These are phyloP conservation scores for Synanceia verrucosa DNA, from an alignment of 2,797 vertebrate genomes.

Conservation along the genomic window DNA sequence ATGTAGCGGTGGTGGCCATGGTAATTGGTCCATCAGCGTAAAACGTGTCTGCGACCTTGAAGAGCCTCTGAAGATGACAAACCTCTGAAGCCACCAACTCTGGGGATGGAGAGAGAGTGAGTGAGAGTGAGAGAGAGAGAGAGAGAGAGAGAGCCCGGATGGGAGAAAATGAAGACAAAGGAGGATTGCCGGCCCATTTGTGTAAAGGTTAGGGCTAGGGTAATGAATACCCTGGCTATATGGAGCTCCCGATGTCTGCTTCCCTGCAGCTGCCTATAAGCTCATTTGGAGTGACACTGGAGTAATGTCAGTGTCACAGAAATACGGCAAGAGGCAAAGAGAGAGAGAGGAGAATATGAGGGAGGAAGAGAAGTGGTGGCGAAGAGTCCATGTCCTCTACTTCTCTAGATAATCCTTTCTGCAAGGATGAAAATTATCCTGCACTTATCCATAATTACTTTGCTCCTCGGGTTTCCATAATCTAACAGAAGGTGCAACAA, in stretches of 20 bases:
- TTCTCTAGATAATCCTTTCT: slow-evolving; percentile 78
- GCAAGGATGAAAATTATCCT: slow-evolving; percentile 78
- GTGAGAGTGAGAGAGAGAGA: slow-evolving; percentile 1
- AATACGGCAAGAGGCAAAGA: slow-evolving; percentile 65
- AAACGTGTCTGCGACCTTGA: slow-evolving; percentile 72
- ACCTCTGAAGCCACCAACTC: slow-evolving; percentile 44
- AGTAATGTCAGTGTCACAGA: slow-evolving; percentile 82
- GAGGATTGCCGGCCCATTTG: slow-evolving; percentile 80
- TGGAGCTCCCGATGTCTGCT: slow-evolving; percentile 75
- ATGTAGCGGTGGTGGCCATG: slow-evolving; percentile 24
- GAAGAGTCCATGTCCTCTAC: slow-evolving; percentile 72
- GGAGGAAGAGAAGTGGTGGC: slow-evolving; percentile 37
- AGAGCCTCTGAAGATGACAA: slow-evolving; percentile 73
- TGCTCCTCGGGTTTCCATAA: slow-evolving; percentile 53
- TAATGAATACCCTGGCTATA: slow-evolving; percentile 82
- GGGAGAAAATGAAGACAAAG: slow-evolving; percentile 82
- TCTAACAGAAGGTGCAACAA: slow-evolving; percentile 56
- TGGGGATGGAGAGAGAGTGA: slow-evolving; percentile 23
- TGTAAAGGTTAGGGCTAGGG: slow-evolving; percentile 85
- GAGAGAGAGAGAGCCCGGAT: slow-evolving; percentile 19
- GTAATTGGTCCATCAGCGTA: slow-evolving; percentile 67
- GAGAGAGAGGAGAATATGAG: slow-evolving; percentile 30
- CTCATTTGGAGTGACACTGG: slow-evolving; percentile 84
- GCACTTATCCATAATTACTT: slow-evolving; percentile 81
- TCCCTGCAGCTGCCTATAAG: slow-evolving; percentile 82